These are phyloP conservation scores for Lamellibrachia columna DNA, from an alignment of 2,888 invertebrate species.

Conservation along the genomic window DNA sequence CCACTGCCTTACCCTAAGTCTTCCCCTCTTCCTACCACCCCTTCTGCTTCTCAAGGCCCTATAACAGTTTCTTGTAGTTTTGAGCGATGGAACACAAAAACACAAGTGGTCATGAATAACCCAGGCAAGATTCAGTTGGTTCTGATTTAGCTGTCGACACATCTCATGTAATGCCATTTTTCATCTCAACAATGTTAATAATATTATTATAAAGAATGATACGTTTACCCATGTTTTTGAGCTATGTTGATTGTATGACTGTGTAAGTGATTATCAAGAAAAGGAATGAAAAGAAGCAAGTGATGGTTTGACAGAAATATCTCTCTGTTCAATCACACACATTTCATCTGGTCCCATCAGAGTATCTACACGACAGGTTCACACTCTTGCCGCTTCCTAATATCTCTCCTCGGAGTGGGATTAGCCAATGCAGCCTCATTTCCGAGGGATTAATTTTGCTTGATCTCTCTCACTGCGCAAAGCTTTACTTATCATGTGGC, in stretches of 20 bases:
- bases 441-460: background rate
- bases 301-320: background rate
- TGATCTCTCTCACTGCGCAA: background rate
- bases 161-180: background rate
- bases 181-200: background rate
- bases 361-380: background rate
- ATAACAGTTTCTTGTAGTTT: background rate
- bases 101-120: background rate
- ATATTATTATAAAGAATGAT: background rate
- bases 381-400: background rate
- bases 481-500: background rate
- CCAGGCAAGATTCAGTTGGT: background rate
- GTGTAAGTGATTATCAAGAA: background rate
- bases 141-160: background rate
- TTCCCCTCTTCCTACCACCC: too few species aligned
- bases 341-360: background rate
- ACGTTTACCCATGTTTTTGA: background rate
- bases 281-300: background rate
- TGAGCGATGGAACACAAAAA: background rate
- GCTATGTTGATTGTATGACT: background rate
- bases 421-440: background rate
- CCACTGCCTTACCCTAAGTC: too few species aligned
- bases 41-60: too few species aligned
- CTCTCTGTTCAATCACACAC: background rate
- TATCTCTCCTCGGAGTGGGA: slow-evolving; percentile 4